phyloP scores from a whole-genome alignment of 2,113 vertebrate species.

The Pelodiscus sinensis region DNA sequence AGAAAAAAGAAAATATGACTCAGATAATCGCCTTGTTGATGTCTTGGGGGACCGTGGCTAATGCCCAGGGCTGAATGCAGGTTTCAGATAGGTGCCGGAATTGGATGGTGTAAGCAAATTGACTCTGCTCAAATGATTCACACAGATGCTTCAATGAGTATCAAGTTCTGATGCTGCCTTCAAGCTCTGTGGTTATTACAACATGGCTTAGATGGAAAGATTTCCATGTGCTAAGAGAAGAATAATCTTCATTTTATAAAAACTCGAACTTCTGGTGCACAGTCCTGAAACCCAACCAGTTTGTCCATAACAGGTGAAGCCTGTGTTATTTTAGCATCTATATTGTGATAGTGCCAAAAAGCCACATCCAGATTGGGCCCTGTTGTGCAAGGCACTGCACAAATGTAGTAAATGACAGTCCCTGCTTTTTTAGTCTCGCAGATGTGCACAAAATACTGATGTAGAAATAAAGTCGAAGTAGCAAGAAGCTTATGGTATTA shows the following conservation, averaged over 20 bases:
- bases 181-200: fast-evolving
- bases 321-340: not conserved
- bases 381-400: not conserved
- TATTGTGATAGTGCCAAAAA: not conserved
- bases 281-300: not conserved
- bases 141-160: fast-evolving
- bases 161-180: not conserved
- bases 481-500: not conserved
- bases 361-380: not conserved
- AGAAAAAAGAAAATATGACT: not conserved
- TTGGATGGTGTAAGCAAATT: not conserved
- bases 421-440: fast-evolving
- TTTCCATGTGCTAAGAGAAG: not conserved
- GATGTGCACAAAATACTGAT: not conserved
- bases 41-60: not conserved
- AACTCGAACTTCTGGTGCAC: not conserved
- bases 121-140: not conserved
- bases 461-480: not conserved
- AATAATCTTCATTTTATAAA: not conserved
- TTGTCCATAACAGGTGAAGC: not conserved
- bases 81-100: not conserved
- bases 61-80: fast-evolving
- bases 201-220: not conserved
- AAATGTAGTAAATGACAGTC: fast-evolving
- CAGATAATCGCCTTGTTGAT: fast-evolving